A percentile compares a stretch with the other conserved stretches of the same genome.
Evolutionary conservation across 2,888 invertebrate genomes (phyloP).

Genomic region (Apodemia zela): DNA sequence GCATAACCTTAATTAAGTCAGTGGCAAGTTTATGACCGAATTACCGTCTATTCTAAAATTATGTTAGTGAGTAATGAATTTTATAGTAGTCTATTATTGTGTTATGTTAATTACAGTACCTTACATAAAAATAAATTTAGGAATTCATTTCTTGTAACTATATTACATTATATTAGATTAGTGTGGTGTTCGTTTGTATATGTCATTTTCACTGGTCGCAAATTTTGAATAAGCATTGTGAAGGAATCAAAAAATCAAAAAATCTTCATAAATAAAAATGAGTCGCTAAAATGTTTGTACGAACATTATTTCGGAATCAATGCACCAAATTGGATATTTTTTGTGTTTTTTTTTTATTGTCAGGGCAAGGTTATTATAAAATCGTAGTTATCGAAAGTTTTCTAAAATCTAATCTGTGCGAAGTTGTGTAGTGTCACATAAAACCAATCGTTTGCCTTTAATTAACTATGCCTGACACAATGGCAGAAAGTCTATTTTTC

Average conservation of each 20-base stretch:
- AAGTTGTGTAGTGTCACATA: no score
- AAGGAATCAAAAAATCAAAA: constrained; percentile 24
- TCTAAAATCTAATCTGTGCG: no score
- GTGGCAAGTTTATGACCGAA: constrained; percentile 44
- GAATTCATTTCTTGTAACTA: constrained; percentile 58
- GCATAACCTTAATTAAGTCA: constrained; percentile 52
- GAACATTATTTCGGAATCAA: no score
- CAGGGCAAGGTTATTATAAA: no score
- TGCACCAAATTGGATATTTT: no score
- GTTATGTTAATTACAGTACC: constrained; percentile 51
- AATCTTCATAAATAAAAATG: not conserved
- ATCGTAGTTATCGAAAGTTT: no score
- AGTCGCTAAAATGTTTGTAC: no score
- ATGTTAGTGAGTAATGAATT: constrained; percentile 29
- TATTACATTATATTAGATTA: constrained; percentile 66
- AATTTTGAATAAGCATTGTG: constrained; percentile 44
- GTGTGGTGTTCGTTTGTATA: constrained; percentile 75
- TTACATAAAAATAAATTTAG: constrained; percentile 64
- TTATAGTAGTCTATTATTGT: constrained; percentile 64
- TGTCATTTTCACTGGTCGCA: constrained; percentile 66
- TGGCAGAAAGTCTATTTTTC: no score
- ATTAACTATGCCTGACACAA: no score
- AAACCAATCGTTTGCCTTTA: no score
- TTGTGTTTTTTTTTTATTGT: no score
- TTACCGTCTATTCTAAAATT: constrained; percentile 34